Evolutionary conservation across 1,140 invertebrate genomes (phyloP).

Genomic region (Drosophila sp.): DNA sequence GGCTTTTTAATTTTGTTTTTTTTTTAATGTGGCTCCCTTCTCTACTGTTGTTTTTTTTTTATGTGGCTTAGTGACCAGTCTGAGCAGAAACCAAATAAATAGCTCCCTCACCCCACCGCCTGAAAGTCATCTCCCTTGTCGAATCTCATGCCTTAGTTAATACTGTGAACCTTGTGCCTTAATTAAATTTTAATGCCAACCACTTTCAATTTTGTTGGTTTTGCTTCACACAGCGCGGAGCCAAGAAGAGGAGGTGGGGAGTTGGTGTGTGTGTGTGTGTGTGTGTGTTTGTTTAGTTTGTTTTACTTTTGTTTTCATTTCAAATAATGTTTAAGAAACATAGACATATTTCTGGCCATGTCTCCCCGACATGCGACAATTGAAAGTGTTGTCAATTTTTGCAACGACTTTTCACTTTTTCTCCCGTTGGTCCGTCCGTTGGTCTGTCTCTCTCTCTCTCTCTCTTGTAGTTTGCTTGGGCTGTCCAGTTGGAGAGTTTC

Average conservation of each 20-base stretch:
- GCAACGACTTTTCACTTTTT: conserved; percentile 24
- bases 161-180: conserved; percentile 56
- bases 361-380: conserved; percentile 42
- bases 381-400: conserved; percentile 64
- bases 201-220: conserved; percentile 46
- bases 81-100: not conserved
- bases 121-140: not conserved
- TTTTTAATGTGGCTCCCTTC: not conserved
- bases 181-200: conserved; percentile 55
- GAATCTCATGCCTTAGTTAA: conserved; percentile 26
- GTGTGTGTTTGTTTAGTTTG: not conserved
- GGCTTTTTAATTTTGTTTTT: not conserved
- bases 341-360: conserved; percentile 6
- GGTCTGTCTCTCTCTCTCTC: conserved; percentile 29
- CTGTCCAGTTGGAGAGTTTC: conserved; percentile 40
- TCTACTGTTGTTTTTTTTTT: not conserved
- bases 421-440: conserved; percentile 11
- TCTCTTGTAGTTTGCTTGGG: conserved; percentile 26
- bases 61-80: not conserved
- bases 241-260: not conserved
- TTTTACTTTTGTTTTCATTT: conserved; percentile 60
- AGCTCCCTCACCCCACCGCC: not conserved
- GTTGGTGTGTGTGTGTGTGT: not conserved
- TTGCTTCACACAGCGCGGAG: conserved; percentile 5
- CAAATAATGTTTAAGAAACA: not conserved